Percentiles rank a stretch among this genome's conserved stretches.
Evolutionary conservation across 1,140 invertebrate genomes (phyloP).

Genomic region (Globodera ellingtonae): DNA sequence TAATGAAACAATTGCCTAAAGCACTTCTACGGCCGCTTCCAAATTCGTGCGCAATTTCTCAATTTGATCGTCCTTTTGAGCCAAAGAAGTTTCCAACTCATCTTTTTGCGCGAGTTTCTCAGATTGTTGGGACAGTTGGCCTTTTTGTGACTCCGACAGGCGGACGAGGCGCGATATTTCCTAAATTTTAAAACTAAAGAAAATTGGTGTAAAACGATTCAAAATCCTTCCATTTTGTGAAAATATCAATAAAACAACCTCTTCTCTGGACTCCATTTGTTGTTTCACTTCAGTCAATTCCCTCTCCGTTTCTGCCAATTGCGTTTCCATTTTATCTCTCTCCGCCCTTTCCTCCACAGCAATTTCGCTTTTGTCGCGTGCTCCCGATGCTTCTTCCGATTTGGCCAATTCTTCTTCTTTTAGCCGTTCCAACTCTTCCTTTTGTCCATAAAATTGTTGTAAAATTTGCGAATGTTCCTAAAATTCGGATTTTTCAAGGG

Average conservation of each 20-base stretch:
- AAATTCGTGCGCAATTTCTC: background rate
- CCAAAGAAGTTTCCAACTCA: background rate
- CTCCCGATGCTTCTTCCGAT: background rate
- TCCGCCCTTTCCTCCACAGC: background rate
- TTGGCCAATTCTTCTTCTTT: background rate
- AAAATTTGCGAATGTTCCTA: conserved; percentile 17
- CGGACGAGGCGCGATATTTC: too few relatives aligned
- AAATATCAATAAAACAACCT: background rate
- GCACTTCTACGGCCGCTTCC: background rate
- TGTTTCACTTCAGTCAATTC: background rate
- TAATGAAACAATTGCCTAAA: too few relatives aligned
- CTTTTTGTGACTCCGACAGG: too few relatives aligned
- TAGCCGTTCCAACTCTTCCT: background rate
- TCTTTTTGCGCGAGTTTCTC: too few relatives aligned
- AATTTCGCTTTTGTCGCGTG: background rate
- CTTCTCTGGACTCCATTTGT: background rate
- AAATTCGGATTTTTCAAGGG: background rate
- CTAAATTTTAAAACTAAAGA: too few relatives aligned
- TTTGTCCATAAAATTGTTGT: conserved; percentile 8
- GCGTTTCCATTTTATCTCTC: conserved; percentile 6
- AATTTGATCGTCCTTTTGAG: background rate
- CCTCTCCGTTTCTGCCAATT: background rate
- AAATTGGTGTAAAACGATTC: too few relatives aligned
- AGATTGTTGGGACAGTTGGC: too few relatives aligned
- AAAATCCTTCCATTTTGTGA: too few relatives aligned